Evolutionary conservation across 2,797 vertebrate genomes (phyloP), one percentile per base, ranked within the genome.

Genomic region (Mus caroli): DNA sequence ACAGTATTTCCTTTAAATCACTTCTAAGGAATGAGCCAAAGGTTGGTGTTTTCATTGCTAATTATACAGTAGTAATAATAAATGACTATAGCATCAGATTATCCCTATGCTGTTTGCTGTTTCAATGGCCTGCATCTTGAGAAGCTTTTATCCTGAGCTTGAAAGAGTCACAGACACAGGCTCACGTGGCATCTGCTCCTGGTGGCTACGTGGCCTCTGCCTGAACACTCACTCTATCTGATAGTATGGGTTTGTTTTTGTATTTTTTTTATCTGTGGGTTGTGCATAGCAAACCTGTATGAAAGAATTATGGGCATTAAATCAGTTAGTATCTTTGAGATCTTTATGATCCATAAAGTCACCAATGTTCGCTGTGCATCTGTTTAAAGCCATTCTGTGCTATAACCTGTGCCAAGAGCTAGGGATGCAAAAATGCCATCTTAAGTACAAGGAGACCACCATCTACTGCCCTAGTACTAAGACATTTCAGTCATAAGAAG

Each of bases 21-120:
- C 9, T 94, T 92, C 67, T 69, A 95, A 93, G 34, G 50, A 88
- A 71, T 92, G 31, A 84, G 64, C 46, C 54, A 73, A 87, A 78
- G 13, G 7, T 11, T 92, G 40, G 28, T 79, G 13, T 62, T 92
- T 78, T 94, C 76, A 79, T 94, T 89, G n/a, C 12, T 93, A 75
- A 46, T 77, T 40, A 52, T 90, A 40, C 46, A 43, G 43, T 43
- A 43, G 43, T 43, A 43, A 43, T 43, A 43, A 43, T 43, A 43
- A 43, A 43, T 43, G 5, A 43, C 4, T 43, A 0, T 93, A 83
- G 58, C 58, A 28, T 71, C 50, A 93, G 80, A 37, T 96, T 60
- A 91, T 93, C 76, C 24, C 46, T 73, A 52, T 50, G 9, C 34
- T 14, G 76, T 90, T 95, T 94, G 58, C 20, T 46, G 15, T 76